A percentile compares a stretch with the other conserved stretches of the same genome.
Conservation (phyloP, 2,113 vertebrate genomes). For the Halcyon senegalensis region DNA sequence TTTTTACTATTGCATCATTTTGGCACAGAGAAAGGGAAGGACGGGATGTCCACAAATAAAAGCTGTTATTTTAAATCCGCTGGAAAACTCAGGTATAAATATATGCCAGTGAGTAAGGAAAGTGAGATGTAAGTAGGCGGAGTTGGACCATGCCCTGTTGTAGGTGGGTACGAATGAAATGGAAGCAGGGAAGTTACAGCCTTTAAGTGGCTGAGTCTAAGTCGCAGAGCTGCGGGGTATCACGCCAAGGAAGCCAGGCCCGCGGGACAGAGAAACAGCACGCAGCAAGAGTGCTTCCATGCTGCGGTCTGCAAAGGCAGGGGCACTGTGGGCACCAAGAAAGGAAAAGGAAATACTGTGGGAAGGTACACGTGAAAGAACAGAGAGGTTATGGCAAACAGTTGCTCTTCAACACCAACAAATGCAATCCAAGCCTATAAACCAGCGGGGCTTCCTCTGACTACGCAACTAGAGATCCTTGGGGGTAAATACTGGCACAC, state of each 20-base stretch:
- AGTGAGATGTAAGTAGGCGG: slow-evolving; percentile 14
- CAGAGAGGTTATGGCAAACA: neutral
- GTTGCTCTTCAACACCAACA: neutral
- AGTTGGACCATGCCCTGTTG: neutral
- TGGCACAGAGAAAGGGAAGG: neutral
- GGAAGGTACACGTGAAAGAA: neutral
- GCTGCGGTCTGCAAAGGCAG: neutral
- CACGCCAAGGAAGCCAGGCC: neutral
- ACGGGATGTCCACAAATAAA: slow-evolving; percentile 42
- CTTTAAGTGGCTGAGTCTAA: neutral
- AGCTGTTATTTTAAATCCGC: slow-evolving; percentile 46
- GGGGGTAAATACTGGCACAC: neutral
- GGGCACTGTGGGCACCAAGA: too few relatives aligned
- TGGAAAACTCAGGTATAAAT: slow-evolving; percentile 47
- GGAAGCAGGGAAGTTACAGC: neutral
- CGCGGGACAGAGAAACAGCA: neutral
- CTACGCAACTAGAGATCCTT: neutral
- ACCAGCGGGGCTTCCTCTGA: neutral
- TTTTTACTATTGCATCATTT: slow-evolving; percentile 39
- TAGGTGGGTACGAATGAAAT: neutral
- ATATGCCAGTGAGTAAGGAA: slow-evolving; percentile 44
- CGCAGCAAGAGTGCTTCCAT: neutral
- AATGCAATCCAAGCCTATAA: neutral
- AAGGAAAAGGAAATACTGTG: neutral
- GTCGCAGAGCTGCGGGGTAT: neutral